These are phyloP conservation scores for Pionites leucogaster DNA, from an alignment of 2,113 vertebrate species.

Conservation along the genomic window DNA sequence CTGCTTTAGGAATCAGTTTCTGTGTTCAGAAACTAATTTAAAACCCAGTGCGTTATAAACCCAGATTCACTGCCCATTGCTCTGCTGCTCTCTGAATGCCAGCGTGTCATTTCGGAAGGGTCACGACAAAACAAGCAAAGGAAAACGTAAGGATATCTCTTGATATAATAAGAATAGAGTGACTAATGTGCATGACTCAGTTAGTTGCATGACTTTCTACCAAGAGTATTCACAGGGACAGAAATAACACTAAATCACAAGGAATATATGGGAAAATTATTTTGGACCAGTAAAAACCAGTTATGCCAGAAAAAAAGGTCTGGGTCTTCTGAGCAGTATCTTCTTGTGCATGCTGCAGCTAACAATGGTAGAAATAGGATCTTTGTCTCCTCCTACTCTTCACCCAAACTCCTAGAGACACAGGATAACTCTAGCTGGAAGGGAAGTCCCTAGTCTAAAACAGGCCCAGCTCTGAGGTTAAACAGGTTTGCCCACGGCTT, in stretches of 20 bases:
- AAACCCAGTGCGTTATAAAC: neutral
- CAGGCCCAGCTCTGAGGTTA: neutral
- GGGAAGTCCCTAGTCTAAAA: neutral
- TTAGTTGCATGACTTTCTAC: slow-evolving; percentile 53
- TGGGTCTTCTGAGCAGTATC: neutral
- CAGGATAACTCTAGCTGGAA: neutral
- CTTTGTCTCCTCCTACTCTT: neutral
- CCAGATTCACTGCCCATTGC: neutral
- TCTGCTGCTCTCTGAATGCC: neutral
- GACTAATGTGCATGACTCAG: slow-evolving; percentile 56
- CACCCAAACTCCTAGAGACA: neutral
- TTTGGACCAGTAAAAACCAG: slow-evolving; percentile 13
- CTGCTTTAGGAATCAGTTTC: neutral
- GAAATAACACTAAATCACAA: slow-evolving; percentile 49
- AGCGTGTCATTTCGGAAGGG: neutral
- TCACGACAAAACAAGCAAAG: neutral
- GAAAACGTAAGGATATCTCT: slow-evolving; percentile 43
- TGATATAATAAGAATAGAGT: slow-evolving; percentile 39
- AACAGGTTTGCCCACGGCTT: fast-evolving
- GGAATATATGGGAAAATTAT: slow-evolving; percentile 16
- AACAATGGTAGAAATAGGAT: neutral
- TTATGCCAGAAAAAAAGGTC: neutral
- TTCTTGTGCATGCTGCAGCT: neutral
- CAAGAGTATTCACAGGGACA: neutral
- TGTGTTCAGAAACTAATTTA: neutral